Conservation (phyloP, 2,797 vertebrate species). For the Cephalopachus bancanus region DNA sequence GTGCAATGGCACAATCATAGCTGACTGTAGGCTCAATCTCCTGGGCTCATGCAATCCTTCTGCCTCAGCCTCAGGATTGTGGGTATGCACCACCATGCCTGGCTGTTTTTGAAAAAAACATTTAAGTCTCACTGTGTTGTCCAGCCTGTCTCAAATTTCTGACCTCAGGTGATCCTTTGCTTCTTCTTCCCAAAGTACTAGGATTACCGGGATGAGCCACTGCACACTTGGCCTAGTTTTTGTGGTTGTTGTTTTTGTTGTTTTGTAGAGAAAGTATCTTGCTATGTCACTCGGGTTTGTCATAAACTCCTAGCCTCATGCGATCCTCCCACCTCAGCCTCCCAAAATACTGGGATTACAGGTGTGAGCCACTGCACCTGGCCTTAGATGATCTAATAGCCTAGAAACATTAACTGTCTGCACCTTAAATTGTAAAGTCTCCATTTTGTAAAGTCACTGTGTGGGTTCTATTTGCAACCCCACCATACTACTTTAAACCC, state of each 20-base stretch:
- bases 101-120: neutral
- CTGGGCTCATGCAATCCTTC: neutral
- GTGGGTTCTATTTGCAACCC: neutral
- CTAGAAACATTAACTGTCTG: neutral
- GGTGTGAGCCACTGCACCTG: neutral
- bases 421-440: neutral
- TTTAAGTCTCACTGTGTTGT: neutral
- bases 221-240: neutral
- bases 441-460: neutral
- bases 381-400: neutral
- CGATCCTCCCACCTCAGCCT: neutral
- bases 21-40: neutral
- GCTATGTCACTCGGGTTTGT: too few relatives aligned
- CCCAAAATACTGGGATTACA: neutral
- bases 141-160: neutral
- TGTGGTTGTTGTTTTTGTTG: too few relatives aligned
- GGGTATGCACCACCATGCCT: neutral
- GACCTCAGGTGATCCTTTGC: neutral
- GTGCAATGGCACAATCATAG: neutral
- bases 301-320: neutral
- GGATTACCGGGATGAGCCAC: neutral
- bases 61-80: neutral
- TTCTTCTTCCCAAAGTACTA: neutral
- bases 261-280: too few relatives aligned
- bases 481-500: neutral